Conservation (phyloP, 2,797 vertebrate genomes). For the Sebastiscus tertius region DNA sequence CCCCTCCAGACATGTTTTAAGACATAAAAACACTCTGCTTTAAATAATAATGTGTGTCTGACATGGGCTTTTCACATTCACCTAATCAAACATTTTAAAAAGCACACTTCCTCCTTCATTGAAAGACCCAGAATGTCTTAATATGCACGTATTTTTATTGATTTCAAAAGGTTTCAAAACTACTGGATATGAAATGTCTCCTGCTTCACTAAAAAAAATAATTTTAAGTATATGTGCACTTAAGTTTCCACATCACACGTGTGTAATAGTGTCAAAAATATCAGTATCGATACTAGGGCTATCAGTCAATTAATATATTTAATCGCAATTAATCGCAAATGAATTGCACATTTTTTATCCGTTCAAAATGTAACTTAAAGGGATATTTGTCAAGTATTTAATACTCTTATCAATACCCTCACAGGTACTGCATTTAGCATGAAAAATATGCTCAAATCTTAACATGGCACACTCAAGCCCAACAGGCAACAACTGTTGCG, state of each 20-base stretch:
- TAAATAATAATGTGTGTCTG: background rate
- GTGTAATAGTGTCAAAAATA: background rate
- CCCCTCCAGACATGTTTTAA: background rate
- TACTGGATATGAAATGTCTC: background rate
- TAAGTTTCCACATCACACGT: background rate
- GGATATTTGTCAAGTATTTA: no score
- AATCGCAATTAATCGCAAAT: no score
- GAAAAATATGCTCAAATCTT: no score
- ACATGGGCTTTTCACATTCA: background rate
- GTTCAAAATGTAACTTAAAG: no score
- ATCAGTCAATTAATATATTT: no score
- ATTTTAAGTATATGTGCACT: background rate
- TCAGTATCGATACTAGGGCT: no score
- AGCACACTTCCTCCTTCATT: background rate
- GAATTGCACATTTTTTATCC: no score
- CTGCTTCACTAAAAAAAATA: accelerated
- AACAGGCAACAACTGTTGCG: no score
- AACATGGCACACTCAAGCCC: no score
- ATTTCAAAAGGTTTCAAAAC: background rate
- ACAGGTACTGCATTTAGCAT: no score
- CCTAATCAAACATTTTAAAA: background rate
- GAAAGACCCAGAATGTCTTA: background rate
- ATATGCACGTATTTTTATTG: background rate
- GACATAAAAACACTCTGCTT: background rate
- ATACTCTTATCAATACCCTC: no score